Base-by-base conservation (phyloP, 2,888 invertebrate genomes). In the Hirtodrosophila trivittata region DNA sequence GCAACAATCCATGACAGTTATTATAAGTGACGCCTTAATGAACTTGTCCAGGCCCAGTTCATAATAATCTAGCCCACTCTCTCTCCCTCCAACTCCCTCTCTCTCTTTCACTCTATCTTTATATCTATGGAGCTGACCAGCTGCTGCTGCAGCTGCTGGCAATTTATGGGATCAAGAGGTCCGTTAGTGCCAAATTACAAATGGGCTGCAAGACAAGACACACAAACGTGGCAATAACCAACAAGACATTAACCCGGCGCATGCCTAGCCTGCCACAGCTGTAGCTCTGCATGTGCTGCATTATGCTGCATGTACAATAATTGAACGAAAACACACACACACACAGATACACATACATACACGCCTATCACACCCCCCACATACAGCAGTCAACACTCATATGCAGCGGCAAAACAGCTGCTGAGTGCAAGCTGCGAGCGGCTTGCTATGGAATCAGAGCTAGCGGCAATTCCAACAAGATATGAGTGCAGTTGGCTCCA, bases 121-220 rank as follows among this genome's bases (percentile, higher is more conserved):
- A 39, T 33, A 7, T 38, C 41, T 30, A 16, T 14, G 41, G 39
- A 26, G 12, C 12, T 12, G 12, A 5, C 18, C 38, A 33, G 12
- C 13, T 12, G 13, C 13, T 13, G 35, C n/a, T 13, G 38, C 38
- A 38, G 38, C 18, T 32, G 59, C 56, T 43, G 52, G 66, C 76
- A 80, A 86, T 80, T 80, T 86, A 80, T 80, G 78, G 83, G 78
- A 78, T 80, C 78, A 80, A 72, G 69, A 65, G 76, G 83, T 80
- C 83, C 78, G 78, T 80, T 80, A 80, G 86, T 80, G 78, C 78
- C 83, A 80, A 84, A 76, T 82, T 86, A 86, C 81, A 86, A 82
- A 84, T 82, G 77, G 63, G 49, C 68, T 77, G 56, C 66, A 54
- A 46, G 59, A 46, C 41, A 45, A 57, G 39, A 13, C 6, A 75